Evolutionary conservation across 2,113 vertebrate species (phyloP), one percentile per base, ranked within the genome.

Genomic region (Cnemophilus loriae): DNA sequence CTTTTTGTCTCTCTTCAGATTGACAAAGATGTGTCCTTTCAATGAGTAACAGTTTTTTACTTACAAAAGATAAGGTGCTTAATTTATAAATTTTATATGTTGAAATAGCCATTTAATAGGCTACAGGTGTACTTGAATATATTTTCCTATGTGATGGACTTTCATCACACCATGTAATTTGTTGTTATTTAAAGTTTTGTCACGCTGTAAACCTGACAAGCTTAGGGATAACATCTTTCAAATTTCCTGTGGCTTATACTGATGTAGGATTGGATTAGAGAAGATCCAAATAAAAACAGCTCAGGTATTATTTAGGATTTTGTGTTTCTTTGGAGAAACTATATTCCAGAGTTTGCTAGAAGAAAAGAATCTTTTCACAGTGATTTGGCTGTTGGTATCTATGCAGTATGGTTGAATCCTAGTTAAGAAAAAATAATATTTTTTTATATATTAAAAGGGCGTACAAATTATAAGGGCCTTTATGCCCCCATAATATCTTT

Each of bases 341-440:
- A 0, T 59, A 39, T 90, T 85, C 79, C 32, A 24, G 46, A 86
- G 13, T 71, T 96, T 79, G 10, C 46, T 64, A 39, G 32, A 67
- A 59, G 60, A 41, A 76, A 88, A 77, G 3, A 59, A 33, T 42
- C 10, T 86, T 88, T 80, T 64, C 16, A 3, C 7, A 12, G 26
- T 57, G 44, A 30, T 85, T 82, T 82, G 52, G 21, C 33, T 26
- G 11, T 52, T 87, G 63, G 11, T 53, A 56, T 84, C 47, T 87
- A 3, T 61, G 23, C 21, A 67, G 16, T 81, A 30, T 46, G 14
- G 27, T 61, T 84, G 60, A 84, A 50, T 19, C 12, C 24, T 70
- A 17, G 9, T 37, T 57, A 32, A 1, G 7, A 52, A 69, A 79
- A 53, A 16, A 0, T 1, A 9, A 1, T 5, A 1, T 8, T n/a